phyloP scores from a whole-genome alignment of 2,113 vertebrate species.

The Parus major region DNA sequence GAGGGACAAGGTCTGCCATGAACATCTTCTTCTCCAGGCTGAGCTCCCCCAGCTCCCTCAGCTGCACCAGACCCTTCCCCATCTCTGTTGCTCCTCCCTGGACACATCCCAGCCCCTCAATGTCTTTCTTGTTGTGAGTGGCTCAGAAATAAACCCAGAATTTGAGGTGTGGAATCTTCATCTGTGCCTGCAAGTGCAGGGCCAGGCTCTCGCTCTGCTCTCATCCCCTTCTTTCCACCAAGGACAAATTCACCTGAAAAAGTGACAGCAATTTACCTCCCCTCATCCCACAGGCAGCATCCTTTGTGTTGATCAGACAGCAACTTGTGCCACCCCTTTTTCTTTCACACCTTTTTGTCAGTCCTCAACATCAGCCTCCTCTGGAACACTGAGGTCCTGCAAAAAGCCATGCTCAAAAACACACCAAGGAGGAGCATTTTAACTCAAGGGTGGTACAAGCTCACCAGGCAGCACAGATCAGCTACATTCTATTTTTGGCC shows the following conservation, averaged over 20 bases:
- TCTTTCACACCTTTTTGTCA: background rate
- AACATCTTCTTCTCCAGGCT: background rate
- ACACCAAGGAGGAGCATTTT: background rate
- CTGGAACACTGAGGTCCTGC: background rate
- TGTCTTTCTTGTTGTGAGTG: fast-evolving
- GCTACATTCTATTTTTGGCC: background rate
- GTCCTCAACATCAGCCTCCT: background rate
- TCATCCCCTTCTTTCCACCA: background rate
- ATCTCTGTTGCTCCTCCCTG: fast-evolving
- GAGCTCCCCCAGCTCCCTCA: background rate
- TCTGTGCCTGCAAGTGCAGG: background rate
- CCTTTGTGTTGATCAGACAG: fast-evolving
- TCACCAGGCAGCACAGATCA: background rate
- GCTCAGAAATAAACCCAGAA: background rate
- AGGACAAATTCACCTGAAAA: background rate
- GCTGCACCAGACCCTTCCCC: fast-evolving
- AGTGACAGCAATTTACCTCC: background rate
- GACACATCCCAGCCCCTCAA: fast-evolving
- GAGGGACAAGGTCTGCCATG: fast-evolving
- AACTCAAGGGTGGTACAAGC: background rate
- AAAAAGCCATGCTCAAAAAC: background rate
- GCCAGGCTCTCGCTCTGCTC: background rate
- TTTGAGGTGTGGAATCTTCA: background rate
- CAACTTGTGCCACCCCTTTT: background rate
- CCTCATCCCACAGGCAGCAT: fast-evolving